Conservation (phyloP, 2,888 invertebrate species). For the Nezara viridula region DNA sequence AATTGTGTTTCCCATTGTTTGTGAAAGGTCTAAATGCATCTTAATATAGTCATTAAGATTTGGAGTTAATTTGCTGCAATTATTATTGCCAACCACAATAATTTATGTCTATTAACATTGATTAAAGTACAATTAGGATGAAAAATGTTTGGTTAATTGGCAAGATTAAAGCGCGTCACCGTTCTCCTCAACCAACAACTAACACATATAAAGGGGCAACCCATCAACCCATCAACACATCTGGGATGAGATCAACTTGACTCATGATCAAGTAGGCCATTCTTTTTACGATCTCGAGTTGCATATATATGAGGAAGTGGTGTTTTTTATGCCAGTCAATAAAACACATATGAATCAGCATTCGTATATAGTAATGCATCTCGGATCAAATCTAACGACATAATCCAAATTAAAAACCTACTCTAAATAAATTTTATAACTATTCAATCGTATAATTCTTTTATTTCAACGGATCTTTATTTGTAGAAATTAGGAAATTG, state of each 20-base stretch:
- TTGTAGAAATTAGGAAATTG: no score
- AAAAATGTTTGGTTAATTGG: background rate
- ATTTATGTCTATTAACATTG: background rate
- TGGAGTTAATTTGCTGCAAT: background rate
- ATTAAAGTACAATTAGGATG: background rate
- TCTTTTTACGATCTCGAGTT: background rate
- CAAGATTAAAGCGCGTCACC: background rate
- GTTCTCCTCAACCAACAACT: background rate
- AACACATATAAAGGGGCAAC: no score
- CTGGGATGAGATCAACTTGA: constrained; percentile 21
- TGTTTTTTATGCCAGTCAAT: background rate
- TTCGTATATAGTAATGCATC: background rate
- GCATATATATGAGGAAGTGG: background rate
- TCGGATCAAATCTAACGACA: no score
- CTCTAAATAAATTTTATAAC: no score
- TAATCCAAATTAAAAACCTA: background rate
- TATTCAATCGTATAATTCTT: no score
- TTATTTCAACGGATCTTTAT: no score
- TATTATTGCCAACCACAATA: background rate
- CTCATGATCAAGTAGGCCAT: background rate
- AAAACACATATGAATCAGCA: background rate
- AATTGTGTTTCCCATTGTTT: no score
- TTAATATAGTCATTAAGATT: no score
- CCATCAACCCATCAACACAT: background rate
- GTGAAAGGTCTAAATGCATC: no score